These are phyloP conservation scores for Solen grandis DNA, from an alignment of 1,140 invertebrate species.

Conservation along the genomic window DNA sequence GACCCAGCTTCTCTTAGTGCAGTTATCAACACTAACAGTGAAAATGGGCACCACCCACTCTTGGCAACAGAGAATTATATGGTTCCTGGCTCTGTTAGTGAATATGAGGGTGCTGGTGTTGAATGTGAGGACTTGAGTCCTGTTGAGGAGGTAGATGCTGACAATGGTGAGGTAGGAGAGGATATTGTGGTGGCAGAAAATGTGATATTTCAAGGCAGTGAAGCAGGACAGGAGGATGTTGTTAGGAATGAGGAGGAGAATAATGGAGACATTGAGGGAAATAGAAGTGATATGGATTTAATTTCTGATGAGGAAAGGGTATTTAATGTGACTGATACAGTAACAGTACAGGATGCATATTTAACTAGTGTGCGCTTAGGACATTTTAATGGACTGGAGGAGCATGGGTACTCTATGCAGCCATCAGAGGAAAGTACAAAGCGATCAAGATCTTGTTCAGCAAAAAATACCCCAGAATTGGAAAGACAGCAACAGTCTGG, in stretches of 20 bases:
- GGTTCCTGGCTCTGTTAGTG: too few species aligned
- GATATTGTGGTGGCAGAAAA: constrained; percentile 20
- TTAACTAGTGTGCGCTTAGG: constrained; percentile 47
- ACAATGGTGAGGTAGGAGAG: too few species aligned
- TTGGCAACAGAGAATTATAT: too few species aligned
- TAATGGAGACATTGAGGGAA: constrained; percentile 3
- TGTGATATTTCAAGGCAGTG: constrained; percentile 22
- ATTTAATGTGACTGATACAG: constrained; percentile 48
- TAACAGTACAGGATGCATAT: constrained; percentile 45
- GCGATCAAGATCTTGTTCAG: not conserved
- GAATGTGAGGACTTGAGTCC: too few species aligned
- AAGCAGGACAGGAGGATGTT: constrained; percentile 23
- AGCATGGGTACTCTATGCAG: constrained; percentile 30
- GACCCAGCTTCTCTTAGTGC: constrained; percentile 40
- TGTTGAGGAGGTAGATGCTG: too few species aligned
- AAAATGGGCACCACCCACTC: too few species aligned
- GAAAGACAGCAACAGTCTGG: not conserved
- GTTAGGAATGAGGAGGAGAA: constrained; percentile 43
- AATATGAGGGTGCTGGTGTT: too few species aligned
- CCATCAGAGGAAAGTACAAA: constrained; percentile 4
- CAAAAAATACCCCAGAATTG: constrained; percentile 25
- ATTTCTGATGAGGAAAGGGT: constrained; percentile 32
- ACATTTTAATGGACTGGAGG: constrained; percentile 48
- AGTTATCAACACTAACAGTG: constrained; percentile 18
- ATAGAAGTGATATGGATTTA: constrained; percentile 8